phyloP scores from a whole-genome alignment of 92 coral and sea anemone genomes.

The Pocillopora grandis region DNA sequence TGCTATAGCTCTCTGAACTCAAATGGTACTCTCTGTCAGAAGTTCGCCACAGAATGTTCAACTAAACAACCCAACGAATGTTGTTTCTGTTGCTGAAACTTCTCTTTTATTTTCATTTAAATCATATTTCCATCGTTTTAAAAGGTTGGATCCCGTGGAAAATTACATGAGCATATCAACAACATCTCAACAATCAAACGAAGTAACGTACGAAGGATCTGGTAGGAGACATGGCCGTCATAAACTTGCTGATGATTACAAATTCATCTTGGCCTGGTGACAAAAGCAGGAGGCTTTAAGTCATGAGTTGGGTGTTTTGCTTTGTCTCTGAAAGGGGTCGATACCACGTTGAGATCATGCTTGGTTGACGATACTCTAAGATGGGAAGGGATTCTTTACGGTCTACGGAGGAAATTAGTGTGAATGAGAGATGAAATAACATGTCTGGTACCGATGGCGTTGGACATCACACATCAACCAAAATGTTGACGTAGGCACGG shows the following conservation, averaged over 20 bases:
- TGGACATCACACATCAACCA: too few species aligned
- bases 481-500: too few species aligned
- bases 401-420: neutral
- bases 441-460: too few species aligned
- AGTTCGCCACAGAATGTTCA: too few species aligned
- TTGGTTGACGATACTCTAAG: constrained; percentile 13
- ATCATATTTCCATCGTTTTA: neutral
- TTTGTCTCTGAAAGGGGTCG: neutral
- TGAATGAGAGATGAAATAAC: too few species aligned
- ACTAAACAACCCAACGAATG: neutral
- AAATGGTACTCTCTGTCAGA: too few species aligned
- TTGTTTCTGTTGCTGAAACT: neutral
- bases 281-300: neutral
- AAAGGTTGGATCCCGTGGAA: neutral
- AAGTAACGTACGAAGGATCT: constrained; percentile 5
- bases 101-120: neutral
- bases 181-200: neutral
- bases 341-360: constrained; percentile 13
- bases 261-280: constrained; percentile 2
- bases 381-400: neutral
- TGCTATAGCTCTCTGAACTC: too few species aligned
- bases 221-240: constrained; percentile 11
- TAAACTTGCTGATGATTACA: constrained; percentile 16
- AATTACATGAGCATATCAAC: constrained; percentile 1
- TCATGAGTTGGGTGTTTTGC: neutral